phyloP scores from a whole-genome alignment of 2,888 invertebrate genomes.

The Dasysyrphus tricinctus region DNA sequence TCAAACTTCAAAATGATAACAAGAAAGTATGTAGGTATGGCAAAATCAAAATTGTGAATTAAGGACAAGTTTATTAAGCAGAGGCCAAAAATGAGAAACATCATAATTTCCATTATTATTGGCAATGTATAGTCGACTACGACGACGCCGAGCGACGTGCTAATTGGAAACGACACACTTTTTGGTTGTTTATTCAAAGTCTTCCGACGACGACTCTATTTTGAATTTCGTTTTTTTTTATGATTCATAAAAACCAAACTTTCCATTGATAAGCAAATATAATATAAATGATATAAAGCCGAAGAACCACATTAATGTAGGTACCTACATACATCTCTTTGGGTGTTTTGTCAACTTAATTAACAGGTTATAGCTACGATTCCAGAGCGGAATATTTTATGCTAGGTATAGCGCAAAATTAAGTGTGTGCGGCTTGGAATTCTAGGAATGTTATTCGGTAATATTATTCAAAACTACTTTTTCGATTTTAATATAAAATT shows the following conservation, averaged over 20 bases:
- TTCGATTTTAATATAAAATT: background rate
- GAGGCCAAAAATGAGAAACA: background rate
- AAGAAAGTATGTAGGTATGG: background rate
- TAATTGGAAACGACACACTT: slow-evolving; percentile 11
- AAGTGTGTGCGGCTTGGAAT: background rate
- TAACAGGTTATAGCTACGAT: background rate
- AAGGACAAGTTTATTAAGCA: slow-evolving; percentile 1
- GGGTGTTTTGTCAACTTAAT: background rate
- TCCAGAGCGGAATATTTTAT: slow-evolving; percentile 3
- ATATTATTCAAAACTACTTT: background rate
- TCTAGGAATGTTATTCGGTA: background rate
- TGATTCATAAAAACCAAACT: slow-evolving; percentile 19
- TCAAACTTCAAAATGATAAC: background rate
- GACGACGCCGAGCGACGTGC: background rate
- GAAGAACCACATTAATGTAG: slow-evolving; percentile 6
- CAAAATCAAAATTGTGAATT: background rate
- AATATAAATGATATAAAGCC: background rate
- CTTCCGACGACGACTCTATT: slow-evolving; percentile 22
- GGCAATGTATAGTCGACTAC: background rate
- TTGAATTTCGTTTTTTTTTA: background rate
- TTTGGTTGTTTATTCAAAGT: slow-evolving; percentile 3
- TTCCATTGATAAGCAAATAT: slow-evolving; percentile 22
- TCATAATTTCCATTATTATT: slow-evolving; percentile 7
- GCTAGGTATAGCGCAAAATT: background rate
- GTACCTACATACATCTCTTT: background rate